Evolutionary conservation across 37 sponge, comb jelly and placozoan genomes (phyloP).

Genomic region (Beroe forskalii): DNA sequence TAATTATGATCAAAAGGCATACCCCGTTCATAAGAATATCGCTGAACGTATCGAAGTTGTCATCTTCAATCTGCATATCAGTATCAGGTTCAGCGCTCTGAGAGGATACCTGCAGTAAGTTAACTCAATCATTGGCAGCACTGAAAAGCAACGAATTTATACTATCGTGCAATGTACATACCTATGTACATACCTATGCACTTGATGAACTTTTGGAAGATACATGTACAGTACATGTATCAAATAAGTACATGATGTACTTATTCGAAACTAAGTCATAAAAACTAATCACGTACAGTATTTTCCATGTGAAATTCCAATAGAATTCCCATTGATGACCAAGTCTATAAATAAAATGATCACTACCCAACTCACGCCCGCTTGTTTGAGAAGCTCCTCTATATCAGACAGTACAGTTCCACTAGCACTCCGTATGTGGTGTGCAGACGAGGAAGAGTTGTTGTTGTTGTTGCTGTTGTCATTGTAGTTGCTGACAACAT

Average conservation of each 20-base stretch:
- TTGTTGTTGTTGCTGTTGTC: background rate
- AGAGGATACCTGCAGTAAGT: background rate
- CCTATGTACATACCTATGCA: too few species aligned
- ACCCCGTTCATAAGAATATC: background rate
- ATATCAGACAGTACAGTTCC: constrained; percentile 19
- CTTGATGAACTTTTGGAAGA: too few species aligned
- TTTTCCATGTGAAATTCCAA: too few species aligned
- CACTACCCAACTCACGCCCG: background rate
- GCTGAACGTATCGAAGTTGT: background rate
- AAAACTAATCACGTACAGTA: too few species aligned
- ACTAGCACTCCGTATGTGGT: constrained; percentile 56
- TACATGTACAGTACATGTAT: too few species aligned
- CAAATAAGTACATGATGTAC: too few species aligned
- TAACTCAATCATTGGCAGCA: background rate
- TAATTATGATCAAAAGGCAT: background rate
- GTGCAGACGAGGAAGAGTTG: background rate
- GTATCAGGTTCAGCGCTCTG: background rate
- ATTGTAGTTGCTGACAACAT: constrained; percentile 23
- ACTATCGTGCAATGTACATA: too few species aligned
- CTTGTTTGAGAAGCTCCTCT: constrained; percentile 58
- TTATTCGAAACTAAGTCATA: too few species aligned
- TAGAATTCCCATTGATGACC: too few species aligned
- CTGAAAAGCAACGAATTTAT: too few species aligned
- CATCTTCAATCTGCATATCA: background rate
- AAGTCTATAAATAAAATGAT: too few species aligned